Evolutionary conservation across 2,888 invertebrate species (phyloP), one percentile per base, ranked within the genome.

Genomic region (Mimas tiliae): DNA sequence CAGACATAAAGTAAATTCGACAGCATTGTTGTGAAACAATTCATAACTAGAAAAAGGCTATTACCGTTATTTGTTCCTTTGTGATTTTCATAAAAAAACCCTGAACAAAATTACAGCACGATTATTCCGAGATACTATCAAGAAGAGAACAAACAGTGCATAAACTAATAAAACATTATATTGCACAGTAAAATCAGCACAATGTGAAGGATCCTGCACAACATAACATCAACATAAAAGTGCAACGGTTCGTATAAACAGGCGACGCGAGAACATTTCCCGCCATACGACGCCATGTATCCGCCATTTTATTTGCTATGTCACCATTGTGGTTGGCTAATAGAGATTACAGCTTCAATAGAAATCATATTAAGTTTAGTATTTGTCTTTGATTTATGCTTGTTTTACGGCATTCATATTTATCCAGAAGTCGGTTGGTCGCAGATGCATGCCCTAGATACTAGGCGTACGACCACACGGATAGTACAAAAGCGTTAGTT

Each of bases 151-250:
- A 63, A 48, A 48, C 62, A 63, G 21, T 48, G 47, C 47, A 63
- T 19, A 47, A 63, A 47, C 27, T 62, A 62, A 47, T 62, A 47
- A 63, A 63, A 63, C 47, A 33, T 63, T 63, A 33, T 21, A 62
- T 47, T 63, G 47, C 62, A 33, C 27, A 48, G 47, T 63, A 63
- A 63, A 63, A 63, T 63, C 62, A 63, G 45, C 47, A 63, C 62
- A 63, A 62, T 7, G 62, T 62, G 53, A 55, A 62, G 62, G 21
- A 62, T 63, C 27, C 21, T 63, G 62, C 14, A 63, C 62, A 63
- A 63, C n/a, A n/a, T n/a, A 63, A 47, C 47, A 16, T 63, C 47
- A 14, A 63, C 62, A 63, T 63, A 63, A 63, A 63, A 63, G 62
- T 63, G 62, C 62, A 63, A 63, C 62, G 27, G 62, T 19, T 63